Conservation (phyloP, 2,888 invertebrate species). For the Endotricha flammealis region DNA sequence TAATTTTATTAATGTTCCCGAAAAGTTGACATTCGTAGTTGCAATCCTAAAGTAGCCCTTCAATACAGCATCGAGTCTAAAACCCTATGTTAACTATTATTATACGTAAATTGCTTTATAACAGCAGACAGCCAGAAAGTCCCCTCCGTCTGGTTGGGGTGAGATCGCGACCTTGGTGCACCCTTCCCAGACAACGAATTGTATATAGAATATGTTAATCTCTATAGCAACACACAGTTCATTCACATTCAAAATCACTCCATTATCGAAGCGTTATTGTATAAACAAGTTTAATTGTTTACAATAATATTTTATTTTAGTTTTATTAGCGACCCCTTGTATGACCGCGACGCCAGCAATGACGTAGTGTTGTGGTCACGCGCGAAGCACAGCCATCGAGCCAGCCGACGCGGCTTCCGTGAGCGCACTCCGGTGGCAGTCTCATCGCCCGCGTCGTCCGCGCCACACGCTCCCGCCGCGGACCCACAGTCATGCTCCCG, state of each 20-base stretch:
- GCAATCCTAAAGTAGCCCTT: no score
- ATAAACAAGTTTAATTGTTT: neutral
- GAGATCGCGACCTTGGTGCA: slow-evolving; percentile 50
- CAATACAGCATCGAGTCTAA: no score
- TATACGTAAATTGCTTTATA: slow-evolving; percentile 27
- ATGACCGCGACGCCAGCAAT: slow-evolving; percentile 29
- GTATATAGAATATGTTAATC: slow-evolving; percentile 17
- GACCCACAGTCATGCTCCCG: slow-evolving; percentile 44
- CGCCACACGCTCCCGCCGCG: slow-evolving; percentile 48
- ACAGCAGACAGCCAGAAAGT: slow-evolving; percentile 20
- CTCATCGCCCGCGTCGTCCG: slow-evolving; percentile 50
- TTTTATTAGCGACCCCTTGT: slow-evolving; percentile 36
- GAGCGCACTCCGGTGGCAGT: slow-evolving; percentile 50
- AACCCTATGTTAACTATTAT: slow-evolving; percentile 15
- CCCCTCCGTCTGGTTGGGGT: slow-evolving; percentile 64
- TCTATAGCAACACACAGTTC: slow-evolving; percentile 7
- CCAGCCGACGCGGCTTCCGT: slow-evolving; percentile 26
- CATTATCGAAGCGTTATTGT: no score
- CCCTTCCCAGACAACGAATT: slow-evolving; percentile 29
- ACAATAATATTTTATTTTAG: slow-evolving; percentile 9
- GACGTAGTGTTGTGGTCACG: slow-evolving; percentile 44
- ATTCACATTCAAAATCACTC: neutral
- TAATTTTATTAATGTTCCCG: no score
- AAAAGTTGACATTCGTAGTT: no score
- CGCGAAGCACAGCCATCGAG: slow-evolving; percentile 30